Conservation (phyloP, 2,113 vertebrate genomes). For the Sceloporus tristichus region DNA sequence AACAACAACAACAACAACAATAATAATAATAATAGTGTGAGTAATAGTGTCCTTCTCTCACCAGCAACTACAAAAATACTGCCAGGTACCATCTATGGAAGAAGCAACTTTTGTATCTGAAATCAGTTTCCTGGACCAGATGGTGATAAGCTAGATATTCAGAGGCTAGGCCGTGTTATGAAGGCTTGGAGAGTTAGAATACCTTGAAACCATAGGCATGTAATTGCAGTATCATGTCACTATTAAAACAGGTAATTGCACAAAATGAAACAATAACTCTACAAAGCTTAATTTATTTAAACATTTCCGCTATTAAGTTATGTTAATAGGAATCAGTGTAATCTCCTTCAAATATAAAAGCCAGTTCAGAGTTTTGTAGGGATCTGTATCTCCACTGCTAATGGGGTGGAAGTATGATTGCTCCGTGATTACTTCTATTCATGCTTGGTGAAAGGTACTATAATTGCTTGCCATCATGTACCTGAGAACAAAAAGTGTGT, state of each 20-base stretch:
- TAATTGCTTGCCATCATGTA: constrained; percentile 60
- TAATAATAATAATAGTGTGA: too few relatives aligned
- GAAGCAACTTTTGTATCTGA: not conserved
- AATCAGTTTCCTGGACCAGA: not conserved
- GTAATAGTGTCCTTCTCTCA: too few relatives aligned
- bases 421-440: constrained; percentile 62
- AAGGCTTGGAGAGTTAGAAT: not conserved
- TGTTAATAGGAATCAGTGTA: constrained; percentile 32
- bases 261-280: constrained; percentile 25
- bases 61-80: too few relatives aligned
- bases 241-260: constrained; percentile 37
- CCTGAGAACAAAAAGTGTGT: constrained; percentile 42
- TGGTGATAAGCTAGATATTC: not conserved
- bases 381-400: constrained; percentile 53
- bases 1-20: too few relatives aligned
- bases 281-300: constrained; percentile 32
- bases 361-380: constrained; percentile 48
- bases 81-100: not conserved
- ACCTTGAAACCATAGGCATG: constrained; percentile 3
- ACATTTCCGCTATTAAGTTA: constrained; percentile 44
- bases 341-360: constrained; percentile 45
- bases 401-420: constrained; percentile 63
- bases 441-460: constrained; percentile 55
- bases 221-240: constrained; percentile 18
- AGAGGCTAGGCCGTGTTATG: not conserved